Percentiles rank a stretch among this genome's conserved stretches.
Conservation (phyloP, 2,888 invertebrate genomes). For the Cyaniris semiargus region DNA sequence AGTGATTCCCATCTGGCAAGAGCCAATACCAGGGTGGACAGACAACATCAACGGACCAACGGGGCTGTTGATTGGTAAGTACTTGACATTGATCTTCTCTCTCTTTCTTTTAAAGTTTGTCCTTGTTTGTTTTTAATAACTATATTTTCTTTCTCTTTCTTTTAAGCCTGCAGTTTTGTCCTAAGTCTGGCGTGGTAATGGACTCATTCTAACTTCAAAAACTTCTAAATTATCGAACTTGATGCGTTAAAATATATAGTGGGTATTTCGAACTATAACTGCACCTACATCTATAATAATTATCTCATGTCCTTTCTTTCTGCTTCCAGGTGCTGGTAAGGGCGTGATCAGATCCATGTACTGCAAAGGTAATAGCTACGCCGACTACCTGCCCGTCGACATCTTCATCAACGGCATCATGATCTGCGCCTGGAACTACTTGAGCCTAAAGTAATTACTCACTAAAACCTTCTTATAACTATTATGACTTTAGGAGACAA, state of each 20-base stretch:
- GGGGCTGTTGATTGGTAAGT: constrained; percentile 84
- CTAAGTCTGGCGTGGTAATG: too few relatives aligned
- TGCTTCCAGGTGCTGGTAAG: constrained; percentile 85
- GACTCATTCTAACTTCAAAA: too few relatives aligned
- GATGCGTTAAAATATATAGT: too few relatives aligned
- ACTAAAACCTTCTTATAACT: too few relatives aligned
- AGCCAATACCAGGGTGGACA: constrained; percentile 92
- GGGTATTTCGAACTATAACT: too few relatives aligned
- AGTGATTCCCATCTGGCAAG: constrained; percentile 93
- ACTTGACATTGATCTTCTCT: too few relatives aligned
- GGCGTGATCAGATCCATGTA: constrained; percentile 95
- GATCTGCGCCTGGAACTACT: constrained; percentile 83
- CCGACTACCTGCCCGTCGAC: constrained; percentile 90
- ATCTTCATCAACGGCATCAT: constrained; percentile 89
- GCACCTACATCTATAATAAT: neutral
- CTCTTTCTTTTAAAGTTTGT: too few relatives aligned
- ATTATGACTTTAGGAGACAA: too few relatives aligned
- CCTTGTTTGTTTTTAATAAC: too few relatives aligned
- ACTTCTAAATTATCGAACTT: too few relatives aligned
- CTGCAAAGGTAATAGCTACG: constrained; percentile 87
- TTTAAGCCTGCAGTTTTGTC: too few relatives aligned
- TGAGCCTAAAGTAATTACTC: constrained; percentile 70
- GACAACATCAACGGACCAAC: constrained; percentile 97
- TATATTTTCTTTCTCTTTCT: too few relatives aligned
- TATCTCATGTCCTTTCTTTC: neutral